phyloP scores from a whole-genome alignment of 2,113 vertebrate genomes.

The Puntigrus tetrazona region DNA sequence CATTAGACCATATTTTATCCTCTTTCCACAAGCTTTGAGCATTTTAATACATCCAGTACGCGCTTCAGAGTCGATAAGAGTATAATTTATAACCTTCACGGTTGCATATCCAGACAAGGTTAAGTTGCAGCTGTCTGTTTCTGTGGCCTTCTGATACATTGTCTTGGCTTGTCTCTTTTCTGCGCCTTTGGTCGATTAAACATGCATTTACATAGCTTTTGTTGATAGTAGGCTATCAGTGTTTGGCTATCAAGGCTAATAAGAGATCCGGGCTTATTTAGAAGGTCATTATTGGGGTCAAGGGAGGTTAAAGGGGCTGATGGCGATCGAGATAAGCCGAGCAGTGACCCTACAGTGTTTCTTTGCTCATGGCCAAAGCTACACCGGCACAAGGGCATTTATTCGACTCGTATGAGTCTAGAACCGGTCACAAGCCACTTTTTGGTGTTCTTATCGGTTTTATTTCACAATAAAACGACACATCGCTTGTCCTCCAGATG shows the following conservation, averaged over 20 bases:
- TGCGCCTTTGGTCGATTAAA: background rate
- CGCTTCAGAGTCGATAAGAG: background rate
- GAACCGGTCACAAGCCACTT: background rate
- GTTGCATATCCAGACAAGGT: background rate
- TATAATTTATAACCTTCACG: background rate
- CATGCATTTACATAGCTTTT: background rate
- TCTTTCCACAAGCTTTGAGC: background rate
- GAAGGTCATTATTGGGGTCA: conserved; percentile 2
- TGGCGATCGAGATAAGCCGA: background rate
- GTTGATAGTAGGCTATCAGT: background rate
- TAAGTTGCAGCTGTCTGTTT: background rate
- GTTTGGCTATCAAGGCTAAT: background rate
- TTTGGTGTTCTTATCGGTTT: background rate
- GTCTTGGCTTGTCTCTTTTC: background rate
- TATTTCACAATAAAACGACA: background rate
- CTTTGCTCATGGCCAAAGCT: background rate
- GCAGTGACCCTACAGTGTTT: background rate
- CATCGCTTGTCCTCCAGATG: background rate
- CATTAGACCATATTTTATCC: background rate
- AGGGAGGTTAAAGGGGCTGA: background rate
- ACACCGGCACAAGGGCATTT: background rate
- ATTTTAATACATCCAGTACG: background rate
- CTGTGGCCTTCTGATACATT: conserved; percentile 12
- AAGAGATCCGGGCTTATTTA: background rate
- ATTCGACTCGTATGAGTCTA: background rate